Evolutionary conservation across 2,888 invertebrate species (phyloP).

Genomic region (Hypsopygia costalis): DNA sequence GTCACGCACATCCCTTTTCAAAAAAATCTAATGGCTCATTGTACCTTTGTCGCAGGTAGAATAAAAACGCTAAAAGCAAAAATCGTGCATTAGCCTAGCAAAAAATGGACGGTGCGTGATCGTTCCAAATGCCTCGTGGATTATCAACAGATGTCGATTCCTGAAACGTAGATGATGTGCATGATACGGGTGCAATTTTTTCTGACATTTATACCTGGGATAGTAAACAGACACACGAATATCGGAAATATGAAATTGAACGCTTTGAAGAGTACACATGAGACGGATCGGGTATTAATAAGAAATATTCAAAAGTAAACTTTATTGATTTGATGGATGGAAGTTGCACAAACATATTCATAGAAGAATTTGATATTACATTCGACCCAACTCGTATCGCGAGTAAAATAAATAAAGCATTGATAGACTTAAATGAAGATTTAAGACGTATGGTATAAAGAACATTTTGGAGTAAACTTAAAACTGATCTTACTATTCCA

Average conservation of each 20-base stretch:
- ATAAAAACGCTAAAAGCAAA: constrained; percentile 50
- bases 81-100: constrained; percentile 39
- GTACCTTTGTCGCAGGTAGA: constrained; percentile 69
- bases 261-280: constrained; percentile 4
- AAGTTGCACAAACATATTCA: neutral
- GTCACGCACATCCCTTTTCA: constrained; percentile 71
- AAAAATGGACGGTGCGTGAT: constrained; percentile 65
- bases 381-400: neutral
- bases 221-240: constrained; percentile 24
- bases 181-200: constrained; percentile 56
- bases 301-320: neutral
- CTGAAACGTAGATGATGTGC: constrained; percentile 43
- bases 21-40: constrained; percentile 55
- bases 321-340: neutral
- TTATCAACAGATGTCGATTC: constrained; percentile 69
- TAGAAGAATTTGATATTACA: neutral
- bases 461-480: neutral
- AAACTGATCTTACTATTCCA: constrained; percentile 6
- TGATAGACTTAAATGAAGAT: neutral
- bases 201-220: constrained; percentile 36
- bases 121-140: constrained; percentile 52
- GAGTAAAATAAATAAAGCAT: neutral
- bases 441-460: neutral
- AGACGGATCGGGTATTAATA: neutral
- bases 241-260: constrained; percentile 5